Evolutionary conservation across 2,113 vertebrate genomes (phyloP).

Genomic region (Nycticryphes semicollaris): DNA sequence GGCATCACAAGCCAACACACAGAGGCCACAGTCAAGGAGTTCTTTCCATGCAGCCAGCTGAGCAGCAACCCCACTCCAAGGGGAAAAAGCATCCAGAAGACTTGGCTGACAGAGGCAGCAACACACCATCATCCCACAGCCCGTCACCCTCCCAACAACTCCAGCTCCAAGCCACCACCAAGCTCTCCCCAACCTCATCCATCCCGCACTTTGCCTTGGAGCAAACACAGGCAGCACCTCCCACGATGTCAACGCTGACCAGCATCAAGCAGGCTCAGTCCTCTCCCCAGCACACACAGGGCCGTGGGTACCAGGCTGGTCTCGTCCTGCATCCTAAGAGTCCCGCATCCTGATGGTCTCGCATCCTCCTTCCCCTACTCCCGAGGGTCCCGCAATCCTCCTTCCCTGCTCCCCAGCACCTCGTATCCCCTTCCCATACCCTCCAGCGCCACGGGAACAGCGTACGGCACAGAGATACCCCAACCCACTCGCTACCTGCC

Average conservation of each 20-base stretch:
- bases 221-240: neutral
- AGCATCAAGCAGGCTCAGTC: neutral
- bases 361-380: no score
- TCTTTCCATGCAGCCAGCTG: rapidly evolving
- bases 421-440: neutral
- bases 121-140: rapidly evolving
- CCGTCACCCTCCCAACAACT: rapidly evolving
- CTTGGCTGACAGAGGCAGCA: rapidly evolving
- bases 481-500: neutral
- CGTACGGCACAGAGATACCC: no score
- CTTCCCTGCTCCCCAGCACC: neutral
- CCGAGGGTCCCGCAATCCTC: neutral
- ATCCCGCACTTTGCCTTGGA: rapidly evolving
- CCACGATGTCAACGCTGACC: rapidly evolving
- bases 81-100: no score
- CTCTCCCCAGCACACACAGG: neutral
- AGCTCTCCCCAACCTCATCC: neutral
- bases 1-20: rapidly evolving
- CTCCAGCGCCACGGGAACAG: neutral
- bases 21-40: rapidly evolving
- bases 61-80: rapidly evolving
- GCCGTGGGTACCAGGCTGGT: rapidly evolving
- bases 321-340: neutral
- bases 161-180: neutral
- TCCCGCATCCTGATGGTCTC: no score